Conservation (phyloP, 2,113 vertebrate genomes). For the Platysternon megacephalum region DNA sequence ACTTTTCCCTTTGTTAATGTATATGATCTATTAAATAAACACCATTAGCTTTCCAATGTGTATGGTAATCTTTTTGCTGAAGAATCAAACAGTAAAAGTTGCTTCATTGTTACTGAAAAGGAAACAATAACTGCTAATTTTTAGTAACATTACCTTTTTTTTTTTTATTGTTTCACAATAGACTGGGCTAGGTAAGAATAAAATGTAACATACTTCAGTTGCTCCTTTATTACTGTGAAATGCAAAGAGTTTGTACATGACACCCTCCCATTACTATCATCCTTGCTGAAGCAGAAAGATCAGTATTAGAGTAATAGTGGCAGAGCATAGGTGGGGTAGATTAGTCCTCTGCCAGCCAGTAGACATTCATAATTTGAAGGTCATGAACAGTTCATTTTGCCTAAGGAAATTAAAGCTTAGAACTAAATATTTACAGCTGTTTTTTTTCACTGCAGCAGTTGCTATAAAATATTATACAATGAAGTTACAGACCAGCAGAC, state of each 20-base stretch:
- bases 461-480: neutral
- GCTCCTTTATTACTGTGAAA: neutral
- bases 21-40: neutral
- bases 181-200: neutral
- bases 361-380: neutral
- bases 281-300: neutral
- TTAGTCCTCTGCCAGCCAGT: neutral
- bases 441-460: neutral
- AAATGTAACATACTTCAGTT: neutral
- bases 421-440: slow-evolving; percentile 9
- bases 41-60: neutral
- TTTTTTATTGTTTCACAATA: neutral
- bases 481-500: neutral
- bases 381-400: slow-evolving; percentile 20
- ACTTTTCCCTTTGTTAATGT: neutral
- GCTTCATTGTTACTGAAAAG: neutral
- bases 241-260: neutral
- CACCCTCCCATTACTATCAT: neutral
- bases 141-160: neutral
- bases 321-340: neutral
- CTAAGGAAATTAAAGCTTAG: slow-evolving; percentile 1
- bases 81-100: neutral
- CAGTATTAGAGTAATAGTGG: neutral
- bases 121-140: neutral
- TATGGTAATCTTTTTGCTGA: neutral